These are phyloP conservation scores for Eupeodes latifasciatus DNA, from an alignment of 2,888 invertebrate genomes.

Conservation along the genomic window DNA sequence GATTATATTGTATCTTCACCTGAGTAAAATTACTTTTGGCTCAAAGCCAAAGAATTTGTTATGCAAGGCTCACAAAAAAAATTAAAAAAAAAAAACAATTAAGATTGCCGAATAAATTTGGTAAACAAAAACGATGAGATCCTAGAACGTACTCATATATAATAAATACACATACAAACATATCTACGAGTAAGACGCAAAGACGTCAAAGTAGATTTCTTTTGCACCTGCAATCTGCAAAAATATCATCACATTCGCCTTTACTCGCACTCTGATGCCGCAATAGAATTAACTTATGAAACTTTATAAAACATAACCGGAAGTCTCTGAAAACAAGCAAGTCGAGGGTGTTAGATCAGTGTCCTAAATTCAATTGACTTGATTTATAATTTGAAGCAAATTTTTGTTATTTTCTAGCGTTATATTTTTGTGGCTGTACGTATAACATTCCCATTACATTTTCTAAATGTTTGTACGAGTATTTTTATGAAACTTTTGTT, in stretches of 20 bases:
- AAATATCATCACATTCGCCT: conserved; percentile 23
- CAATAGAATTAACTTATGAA: neutral
- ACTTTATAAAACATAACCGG: conserved; percentile 45
- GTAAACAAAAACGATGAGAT: conserved; percentile 36
- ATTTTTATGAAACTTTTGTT: conserved; percentile 55
- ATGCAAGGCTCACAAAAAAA: conserved; percentile 22
- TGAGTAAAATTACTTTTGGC: conserved; percentile 52
- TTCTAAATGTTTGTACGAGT: neutral
- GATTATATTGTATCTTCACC: conserved; percentile 47
- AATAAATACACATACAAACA: too few relatives aligned
- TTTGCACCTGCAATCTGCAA: conserved; percentile 65
- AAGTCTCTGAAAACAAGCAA: conserved; percentile 25
- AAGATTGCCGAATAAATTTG: conserved; percentile 19
- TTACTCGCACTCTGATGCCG: neutral
- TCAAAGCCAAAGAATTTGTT: conserved; percentile 56
- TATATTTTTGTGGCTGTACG: neutral
- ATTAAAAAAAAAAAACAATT: conserved; percentile 26
- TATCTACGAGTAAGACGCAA: conserved; percentile 12
- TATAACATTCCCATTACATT: neutral
- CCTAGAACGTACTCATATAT: neutral
- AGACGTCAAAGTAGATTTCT: conserved; percentile 46
- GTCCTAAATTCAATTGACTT: conserved; percentile 54
- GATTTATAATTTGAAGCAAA: conserved; percentile 55
- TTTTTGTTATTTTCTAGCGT: neutral
- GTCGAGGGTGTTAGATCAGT: conserved; percentile 61